phyloP scores from a whole-genome alignment of 2,888 invertebrate genomes.

The Cryptocheilus praepositus region DNA sequence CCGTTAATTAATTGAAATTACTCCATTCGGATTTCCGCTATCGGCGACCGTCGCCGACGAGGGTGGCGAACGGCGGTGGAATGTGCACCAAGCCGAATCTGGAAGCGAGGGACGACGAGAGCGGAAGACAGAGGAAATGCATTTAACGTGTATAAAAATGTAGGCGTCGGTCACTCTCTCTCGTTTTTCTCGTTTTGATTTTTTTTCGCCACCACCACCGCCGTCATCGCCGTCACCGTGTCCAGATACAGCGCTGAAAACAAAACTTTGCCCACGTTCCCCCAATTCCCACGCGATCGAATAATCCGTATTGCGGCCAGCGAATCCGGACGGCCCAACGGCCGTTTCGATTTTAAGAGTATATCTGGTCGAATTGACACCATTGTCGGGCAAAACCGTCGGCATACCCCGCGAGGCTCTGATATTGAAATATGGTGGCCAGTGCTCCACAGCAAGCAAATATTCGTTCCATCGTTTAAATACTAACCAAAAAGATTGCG shows the following conservation, averaged over 20 bases:
- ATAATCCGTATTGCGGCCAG: slow-evolving; percentile 6
- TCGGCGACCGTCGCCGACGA: too few relatives aligned
- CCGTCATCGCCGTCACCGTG: too few relatives aligned
- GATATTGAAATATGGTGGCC: slow-evolving; percentile 7
- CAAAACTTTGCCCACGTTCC: slow-evolving; percentile 1
- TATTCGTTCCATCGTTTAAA: slow-evolving; percentile 10
- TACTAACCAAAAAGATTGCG: neutral
- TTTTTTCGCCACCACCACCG: too few relatives aligned
- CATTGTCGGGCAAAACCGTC: slow-evolving; percentile 3
- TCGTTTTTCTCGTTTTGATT: too few relatives aligned
- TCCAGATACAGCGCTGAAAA: neutral
- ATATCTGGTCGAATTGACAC: slow-evolving; percentile 9
- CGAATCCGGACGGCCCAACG: neutral
- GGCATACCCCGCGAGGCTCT: neutral
- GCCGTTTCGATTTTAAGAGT: slow-evolving; percentile 9
- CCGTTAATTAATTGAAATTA: too few relatives aligned
- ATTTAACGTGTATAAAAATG: too few relatives aligned
- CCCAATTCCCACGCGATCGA: neutral
- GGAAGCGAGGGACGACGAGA: too few relatives aligned
- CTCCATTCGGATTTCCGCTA: too few relatives aligned
- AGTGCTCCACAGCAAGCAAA: neutral
- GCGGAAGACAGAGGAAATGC: too few relatives aligned
- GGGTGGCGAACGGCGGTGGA: too few relatives aligned
- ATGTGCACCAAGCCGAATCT: too few relatives aligned
- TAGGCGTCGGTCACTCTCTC: too few relatives aligned